These are phyloP conservation scores for Apis dorsata DNA, from an alignment of 1,140 invertebrate genomes.

Conservation along the genomic window DNA sequence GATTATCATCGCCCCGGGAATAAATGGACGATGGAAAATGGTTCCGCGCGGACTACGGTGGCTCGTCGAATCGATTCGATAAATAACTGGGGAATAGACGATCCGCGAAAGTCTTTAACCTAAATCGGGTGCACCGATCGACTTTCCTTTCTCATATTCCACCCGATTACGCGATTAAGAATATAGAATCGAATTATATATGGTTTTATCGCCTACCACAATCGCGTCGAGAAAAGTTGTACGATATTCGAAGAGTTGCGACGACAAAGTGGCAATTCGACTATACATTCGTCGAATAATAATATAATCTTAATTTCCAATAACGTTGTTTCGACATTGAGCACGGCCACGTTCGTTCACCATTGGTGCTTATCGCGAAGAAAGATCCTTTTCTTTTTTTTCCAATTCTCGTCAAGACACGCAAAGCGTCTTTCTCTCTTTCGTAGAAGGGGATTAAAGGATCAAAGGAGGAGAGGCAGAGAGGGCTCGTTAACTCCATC, in stretches of 20 bases:
- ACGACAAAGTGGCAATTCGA: not conserved
- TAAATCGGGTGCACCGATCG: not conserved
- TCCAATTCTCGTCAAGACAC: not conserved
- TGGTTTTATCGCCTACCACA: not conserved
- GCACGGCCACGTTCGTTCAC: not conserved
- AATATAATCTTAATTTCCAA: not conserved
- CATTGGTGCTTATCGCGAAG: not conserved
- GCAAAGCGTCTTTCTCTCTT: not conserved
- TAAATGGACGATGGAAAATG: not conserved
- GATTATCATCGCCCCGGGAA: slow-evolving; percentile 15
- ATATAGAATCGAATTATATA: not conserved
- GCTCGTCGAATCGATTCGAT: not conserved
- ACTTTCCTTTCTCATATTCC: not conserved
- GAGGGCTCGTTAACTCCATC: slow-evolving; percentile 48
- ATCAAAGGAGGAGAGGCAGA: slow-evolving; percentile 12
- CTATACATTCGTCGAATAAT: not conserved
- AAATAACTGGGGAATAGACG: not conserved
- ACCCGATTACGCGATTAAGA: not conserved
- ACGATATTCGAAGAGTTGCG: not conserved
- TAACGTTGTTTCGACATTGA: no score
- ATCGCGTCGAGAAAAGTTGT: not conserved
- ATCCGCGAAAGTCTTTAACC: slow-evolving; percentile 12
- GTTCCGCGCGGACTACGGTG: not conserved
- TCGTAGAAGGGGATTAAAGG: slow-evolving; percentile 32
- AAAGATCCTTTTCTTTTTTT: not conserved